phyloP scores from a whole-genome alignment of 1,140 invertebrate genomes.

The Cydia amplana region DNA sequence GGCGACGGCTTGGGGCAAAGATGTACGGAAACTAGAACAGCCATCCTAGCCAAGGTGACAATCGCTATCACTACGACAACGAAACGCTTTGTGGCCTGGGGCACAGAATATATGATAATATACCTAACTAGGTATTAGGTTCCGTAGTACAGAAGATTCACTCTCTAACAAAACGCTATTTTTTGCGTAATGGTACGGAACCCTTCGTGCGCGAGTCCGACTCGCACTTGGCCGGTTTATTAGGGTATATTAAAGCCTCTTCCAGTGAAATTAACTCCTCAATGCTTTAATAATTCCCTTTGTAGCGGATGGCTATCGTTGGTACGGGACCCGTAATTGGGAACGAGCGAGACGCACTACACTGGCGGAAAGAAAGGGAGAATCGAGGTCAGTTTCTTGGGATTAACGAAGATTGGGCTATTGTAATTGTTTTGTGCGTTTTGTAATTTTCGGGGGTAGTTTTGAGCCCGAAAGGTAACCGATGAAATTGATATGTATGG shows the following conservation, averaged over 20 bases:
- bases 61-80: too few relatives aligned
- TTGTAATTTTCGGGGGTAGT: not conserved
- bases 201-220: too few relatives aligned
- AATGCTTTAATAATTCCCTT: constrained; percentile 30
- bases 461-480: not conserved
- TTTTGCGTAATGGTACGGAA: too few relatives aligned
- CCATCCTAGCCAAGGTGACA: too few relatives aligned
- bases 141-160: too few relatives aligned
- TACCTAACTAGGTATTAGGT: too few relatives aligned
- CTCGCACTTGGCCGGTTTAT: too few relatives aligned
- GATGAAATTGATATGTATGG: not conserved
- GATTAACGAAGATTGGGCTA: constrained; percentile 24
- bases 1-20: not conserved
- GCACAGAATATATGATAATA: too few relatives aligned
- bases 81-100: too few relatives aligned
- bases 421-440: not conserved
- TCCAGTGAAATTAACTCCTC: constrained; percentile 14
- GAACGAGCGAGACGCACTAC: not conserved
- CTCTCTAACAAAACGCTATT: too few relatives aligned
- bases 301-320: constrained; percentile 19
- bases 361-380: not conserved
- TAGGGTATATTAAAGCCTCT: not conserved
- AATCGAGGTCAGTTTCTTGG: constrained; percentile 24
- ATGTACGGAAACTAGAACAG: not conserved
- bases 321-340: constrained; percentile 22